These are phyloP conservation scores for Synaphobranchus kaupii DNA, from an alignment of 2,797 vertebrate genomes.

Conservation along the genomic window DNA sequence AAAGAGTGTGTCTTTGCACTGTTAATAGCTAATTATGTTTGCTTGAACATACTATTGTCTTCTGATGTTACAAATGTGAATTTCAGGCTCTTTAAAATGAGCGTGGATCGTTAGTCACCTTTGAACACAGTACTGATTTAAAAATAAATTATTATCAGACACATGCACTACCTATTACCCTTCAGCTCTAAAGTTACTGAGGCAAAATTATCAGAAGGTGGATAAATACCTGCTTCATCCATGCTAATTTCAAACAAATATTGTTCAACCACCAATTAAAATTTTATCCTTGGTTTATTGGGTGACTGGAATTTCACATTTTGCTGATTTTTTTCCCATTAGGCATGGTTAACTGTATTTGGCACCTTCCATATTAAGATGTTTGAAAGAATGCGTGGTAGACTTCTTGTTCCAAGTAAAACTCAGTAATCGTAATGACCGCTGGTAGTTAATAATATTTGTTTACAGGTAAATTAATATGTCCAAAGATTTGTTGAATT, in stretches of 20 bases:
- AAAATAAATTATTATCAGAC: constrained; percentile 13
- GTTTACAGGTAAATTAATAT: neutral
- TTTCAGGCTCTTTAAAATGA: neutral
- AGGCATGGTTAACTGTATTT: neutral
- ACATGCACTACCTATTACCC: neutral
- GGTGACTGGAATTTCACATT: constrained; percentile 18
- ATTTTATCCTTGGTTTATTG: neutral
- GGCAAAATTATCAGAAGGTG: neutral
- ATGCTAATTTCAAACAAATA: constrained; percentile 23
- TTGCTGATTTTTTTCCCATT: constrained; percentile 22
- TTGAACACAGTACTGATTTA: neutral
- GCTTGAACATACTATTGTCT: neutral
- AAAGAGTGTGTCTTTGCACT: neutral
- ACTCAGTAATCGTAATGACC: neutral
- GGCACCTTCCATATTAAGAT: neutral
- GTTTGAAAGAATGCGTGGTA: constrained; percentile 19
- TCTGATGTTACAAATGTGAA: neutral
- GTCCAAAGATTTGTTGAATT: neutral
- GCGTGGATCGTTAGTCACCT: neutral
- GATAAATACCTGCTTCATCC: constrained; percentile 18
- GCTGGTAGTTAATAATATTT: neutral
- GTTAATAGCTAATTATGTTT: neutral
- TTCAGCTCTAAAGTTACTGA: neutral
- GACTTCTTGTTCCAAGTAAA: neutral
- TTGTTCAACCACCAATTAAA: neutral